Conservation (phyloP, 2,888 invertebrate species). For the Polydrusus tereticollis region DNA sequence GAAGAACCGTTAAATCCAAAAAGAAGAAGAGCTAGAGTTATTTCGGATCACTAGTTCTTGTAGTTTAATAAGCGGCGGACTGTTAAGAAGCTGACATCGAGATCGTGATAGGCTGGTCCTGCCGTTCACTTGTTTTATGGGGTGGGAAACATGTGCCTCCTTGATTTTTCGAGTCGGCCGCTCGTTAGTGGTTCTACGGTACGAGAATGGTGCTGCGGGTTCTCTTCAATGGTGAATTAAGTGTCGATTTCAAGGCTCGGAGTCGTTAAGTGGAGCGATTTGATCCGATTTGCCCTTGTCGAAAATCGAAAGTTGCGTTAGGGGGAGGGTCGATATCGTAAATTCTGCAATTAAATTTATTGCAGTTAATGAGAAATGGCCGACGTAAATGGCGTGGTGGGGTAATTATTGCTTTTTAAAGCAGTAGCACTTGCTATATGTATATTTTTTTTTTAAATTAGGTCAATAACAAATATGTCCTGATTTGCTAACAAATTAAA, state of each 20-base stretch:
- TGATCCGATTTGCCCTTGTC: slow-evolving; percentile 38
- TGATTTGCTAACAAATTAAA: slow-evolving; percentile 8
- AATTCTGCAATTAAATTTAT: slow-evolving; percentile 21
- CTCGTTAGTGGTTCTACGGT: slow-evolving; percentile 36
- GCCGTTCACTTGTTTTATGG: slow-evolving; percentile 61
- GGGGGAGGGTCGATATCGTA: slow-evolving; percentile 30
- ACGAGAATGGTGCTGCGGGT: slow-evolving; percentile 33
- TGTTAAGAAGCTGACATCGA: slow-evolving; percentile 40
- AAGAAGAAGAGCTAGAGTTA: slow-evolving; percentile 27
- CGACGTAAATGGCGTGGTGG: slow-evolving; percentile 12
- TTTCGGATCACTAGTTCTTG: slow-evolving; percentile 30
- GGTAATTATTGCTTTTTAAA: slow-evolving; percentile 4
- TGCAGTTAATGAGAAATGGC: slow-evolving; percentile 21
- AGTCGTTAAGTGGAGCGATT: slow-evolving; percentile 32
- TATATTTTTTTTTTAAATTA: background rate
- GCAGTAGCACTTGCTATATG: background rate
- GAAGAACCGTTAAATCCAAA: slow-evolving; percentile 17
- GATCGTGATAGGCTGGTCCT: slow-evolving; percentile 58
- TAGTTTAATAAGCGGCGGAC: slow-evolving; percentile 39
- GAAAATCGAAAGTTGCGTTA: slow-evolving; percentile 41
- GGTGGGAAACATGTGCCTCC: slow-evolving; percentile 58
- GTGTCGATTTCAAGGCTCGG: slow-evolving; percentile 23
- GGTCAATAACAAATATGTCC: slow-evolving; percentile 10
- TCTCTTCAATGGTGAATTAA: slow-evolving; percentile 25
- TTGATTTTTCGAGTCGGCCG: slow-evolving; percentile 46